Evolutionary conservation across 2,113 vertebrate genomes (phyloP), one percentile per base, ranked within the genome.

Genomic region (Scomber japonicus): DNA sequence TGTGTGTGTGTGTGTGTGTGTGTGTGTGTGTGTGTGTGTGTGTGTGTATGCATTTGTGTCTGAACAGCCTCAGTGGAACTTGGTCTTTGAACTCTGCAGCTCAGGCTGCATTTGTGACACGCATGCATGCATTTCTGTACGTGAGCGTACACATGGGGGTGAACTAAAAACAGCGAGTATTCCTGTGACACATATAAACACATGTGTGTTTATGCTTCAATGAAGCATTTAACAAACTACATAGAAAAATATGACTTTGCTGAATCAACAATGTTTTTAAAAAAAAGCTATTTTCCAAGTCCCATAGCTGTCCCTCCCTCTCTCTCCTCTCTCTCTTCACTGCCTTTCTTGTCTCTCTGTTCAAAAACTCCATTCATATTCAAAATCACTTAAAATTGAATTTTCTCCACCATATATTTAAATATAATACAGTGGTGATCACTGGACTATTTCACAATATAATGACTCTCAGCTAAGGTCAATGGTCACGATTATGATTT

Each of bases 221-320:
- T 83, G 81, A 84, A 69, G 57, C 71, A 65, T 84, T 88, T 86
- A 83, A 86, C 71, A 79, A 82, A 74, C 50, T 51, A 67, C 68
- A 81, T 1, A 16, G 16, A 10, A 51, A 71, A 73, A 74, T 40
- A 11, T 1, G 2, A 56, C 49, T 75, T 69, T 76, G 89, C 81
- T 88, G 84, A 88, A 75, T 90, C 87, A 83, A 77, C 89, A 85
- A 21, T 77, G 78, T 65, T 46, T 49, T 46, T 50, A 54, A 75
- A 46, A 24, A 13, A 21, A 31, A 59, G 6, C 14, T 54, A 21
- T 12, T 40, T 40, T 40, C 40, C 5, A 64, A 50, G 59, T 69
- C 68, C 62, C 57, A 40, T 54, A 1, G 53, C 64, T 63, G 7
- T 35, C 4, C 10, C 60, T 15, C 2, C 14, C 46, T 5, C 8